Evolutionary conservation across 1,140 invertebrate genomes (phyloP).

Genomic region (Anoplolepis gracilipes): DNA sequence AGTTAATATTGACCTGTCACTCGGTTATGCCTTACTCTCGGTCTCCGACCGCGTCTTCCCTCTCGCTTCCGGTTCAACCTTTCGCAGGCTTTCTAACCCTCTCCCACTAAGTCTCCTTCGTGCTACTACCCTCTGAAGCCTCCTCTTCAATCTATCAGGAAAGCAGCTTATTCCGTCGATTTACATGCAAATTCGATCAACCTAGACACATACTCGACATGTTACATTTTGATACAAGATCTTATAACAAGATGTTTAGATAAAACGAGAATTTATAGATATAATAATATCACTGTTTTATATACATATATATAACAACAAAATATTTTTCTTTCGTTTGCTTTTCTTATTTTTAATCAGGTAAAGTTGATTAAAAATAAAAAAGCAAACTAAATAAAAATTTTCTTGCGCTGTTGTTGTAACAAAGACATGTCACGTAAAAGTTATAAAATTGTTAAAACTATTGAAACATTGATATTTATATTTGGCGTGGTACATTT

Average conservation of each 20-base stretch:
- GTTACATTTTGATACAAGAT: background rate
- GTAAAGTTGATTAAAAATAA: slow-evolving; percentile 3
- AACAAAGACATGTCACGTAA: no score
- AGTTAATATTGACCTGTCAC: slow-evolving; percentile 79
- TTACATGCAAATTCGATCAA: slow-evolving; percentile 80
- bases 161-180: slow-evolving; percentile 79
- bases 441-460: background rate
- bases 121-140: slow-evolving; percentile 10
- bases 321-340: no score
- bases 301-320: no score
- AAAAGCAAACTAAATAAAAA: background rate
- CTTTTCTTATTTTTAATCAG: no score
- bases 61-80: slow-evolving; percentile 68
- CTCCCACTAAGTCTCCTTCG: slow-evolving; percentile 12
- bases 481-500: no score
- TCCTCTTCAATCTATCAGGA: slow-evolving; percentile 63
- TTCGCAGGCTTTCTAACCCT: slow-evolving; percentile 53
- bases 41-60: slow-evolving; percentile 62
- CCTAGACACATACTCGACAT: slow-evolving; percentile 47
- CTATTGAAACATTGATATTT: background rate
- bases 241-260: slow-evolving; percentile 18
- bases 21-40: slow-evolving; percentile 71
- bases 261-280: background rate
- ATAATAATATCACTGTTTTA: background rate
- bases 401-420: background rate